Evolutionary conservation across 2,113 vertebrate genomes (phyloP), one percentile per base, ranked within the genome.

Genomic region (Dicentrarchus labrax): DNA sequence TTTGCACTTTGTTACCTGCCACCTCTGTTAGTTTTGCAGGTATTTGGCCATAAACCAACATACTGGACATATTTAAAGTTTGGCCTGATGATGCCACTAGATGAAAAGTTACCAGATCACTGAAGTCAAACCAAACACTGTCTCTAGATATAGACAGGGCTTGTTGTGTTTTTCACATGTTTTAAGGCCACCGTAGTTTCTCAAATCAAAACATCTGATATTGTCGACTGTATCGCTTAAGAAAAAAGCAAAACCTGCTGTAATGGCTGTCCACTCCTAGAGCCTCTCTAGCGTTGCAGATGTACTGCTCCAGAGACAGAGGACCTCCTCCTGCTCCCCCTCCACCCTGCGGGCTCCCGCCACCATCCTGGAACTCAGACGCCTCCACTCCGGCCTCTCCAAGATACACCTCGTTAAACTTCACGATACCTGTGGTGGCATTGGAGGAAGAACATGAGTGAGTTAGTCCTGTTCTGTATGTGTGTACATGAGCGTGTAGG

Each of bases 391-490:
- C 86, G 6, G 72, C 89, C 38, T 99, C 98, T 17, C 97, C 97
- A 85, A 99, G 93, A 80, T 96, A 97, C 67, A 96, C 95, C 88
- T 98, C 97, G 0, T 98, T 96, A 86, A 99, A 99, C 91, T 99
- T 99, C 85, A 99, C 93, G 72, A 99, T 98, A 60, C 98, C 98
- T 99, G 93, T 54, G 0, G 11, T 0, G 8, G 43, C 39, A 64
- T 51, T 43, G 48, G 0, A 72, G 13, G 76, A 59, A 62, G 30
- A 75, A 39, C 12, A 74, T 0, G 16, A 53, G 47, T 11, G 16
- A 50, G 8, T 69, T 51, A 65, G 41, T 61, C 36, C 4, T 66
- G 24, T 10, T 16, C 47, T 53, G 24, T 13, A 3, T 45, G 68
- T 61, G n/a, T 41, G 48, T n/a, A n/a, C n/a, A n/a, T n/a, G n/a